Percentiles rank a stretch among this genome's conserved stretches.
phyloP scores from a whole-genome alignment of 2,797 vertebrate species.

The Pseudochromis fuscus region DNA sequence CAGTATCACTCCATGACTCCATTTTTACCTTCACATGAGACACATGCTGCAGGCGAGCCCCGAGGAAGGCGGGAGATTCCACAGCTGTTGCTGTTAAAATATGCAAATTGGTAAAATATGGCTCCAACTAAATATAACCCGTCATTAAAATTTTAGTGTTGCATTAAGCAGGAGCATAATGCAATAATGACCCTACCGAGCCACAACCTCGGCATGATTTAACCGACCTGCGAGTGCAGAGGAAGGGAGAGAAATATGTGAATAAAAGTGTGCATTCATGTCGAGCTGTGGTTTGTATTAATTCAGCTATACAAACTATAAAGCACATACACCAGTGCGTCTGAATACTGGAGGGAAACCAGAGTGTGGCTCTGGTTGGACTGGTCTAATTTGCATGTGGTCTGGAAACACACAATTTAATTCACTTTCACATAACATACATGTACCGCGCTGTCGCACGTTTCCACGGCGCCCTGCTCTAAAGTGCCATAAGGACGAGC shows the following conservation, averaged over 20 bases:
- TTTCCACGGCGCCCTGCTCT: constrained; percentile 10
- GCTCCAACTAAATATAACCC: constrained; percentile 72
- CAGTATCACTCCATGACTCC: constrained; percentile 46
- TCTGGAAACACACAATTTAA: background rate
- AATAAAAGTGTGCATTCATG: constrained; percentile 32
- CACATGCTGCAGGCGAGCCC: constrained; percentile 61
- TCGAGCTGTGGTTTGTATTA: constrained; percentile 5
- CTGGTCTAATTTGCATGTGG: constrained; percentile 5
- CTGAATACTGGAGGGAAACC: background rate
- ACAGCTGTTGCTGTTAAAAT: constrained; percentile 75
- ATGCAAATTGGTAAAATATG: constrained; percentile 76
- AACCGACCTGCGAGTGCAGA: constrained; percentile 13
- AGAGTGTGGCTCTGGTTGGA: background rate
- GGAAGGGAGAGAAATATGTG: background rate
- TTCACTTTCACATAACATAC: constrained; percentile 5
- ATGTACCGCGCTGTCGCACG: background rate
- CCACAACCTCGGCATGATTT: constrained; percentile 47
- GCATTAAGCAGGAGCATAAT: constrained; percentile 68
- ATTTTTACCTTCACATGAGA: constrained; percentile 59
- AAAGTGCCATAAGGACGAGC: constrained; percentile 26
- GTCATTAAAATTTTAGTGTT: constrained; percentile 67
- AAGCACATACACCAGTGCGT: background rate
- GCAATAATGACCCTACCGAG: constrained; percentile 60
- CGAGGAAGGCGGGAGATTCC: constrained; percentile 60
- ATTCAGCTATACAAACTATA: constrained; percentile 30